Conservation (phyloP, 2,888 invertebrate species). For the Cremastinae sp. region DNA sequence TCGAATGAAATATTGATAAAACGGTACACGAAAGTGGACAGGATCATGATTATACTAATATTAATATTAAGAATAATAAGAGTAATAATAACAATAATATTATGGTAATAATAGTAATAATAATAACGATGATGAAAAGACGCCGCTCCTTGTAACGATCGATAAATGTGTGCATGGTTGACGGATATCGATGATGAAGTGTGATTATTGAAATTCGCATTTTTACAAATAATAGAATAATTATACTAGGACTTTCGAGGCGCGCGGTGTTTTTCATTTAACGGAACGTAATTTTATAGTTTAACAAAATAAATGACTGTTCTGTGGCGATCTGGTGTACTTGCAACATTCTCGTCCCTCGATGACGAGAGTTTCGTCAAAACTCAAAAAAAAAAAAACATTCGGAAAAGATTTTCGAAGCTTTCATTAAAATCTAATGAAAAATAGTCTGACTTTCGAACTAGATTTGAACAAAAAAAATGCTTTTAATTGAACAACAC, state of each 20-base stretch:
- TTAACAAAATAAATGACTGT: slow-evolving; percentile 35
- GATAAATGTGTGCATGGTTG: slow-evolving; percentile 46
- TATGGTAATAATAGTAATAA: slow-evolving; percentile 39
- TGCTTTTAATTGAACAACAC: no score
- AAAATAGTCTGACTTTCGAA: no score
- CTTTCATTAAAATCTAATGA: no score
- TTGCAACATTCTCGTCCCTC: no score
- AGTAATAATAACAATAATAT: slow-evolving; percentile 25
- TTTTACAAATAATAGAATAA: slow-evolving; percentile 71
- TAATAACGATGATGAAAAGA: slow-evolving; percentile 43
- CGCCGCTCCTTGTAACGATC: slow-evolving; percentile 43
- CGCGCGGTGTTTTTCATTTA: slow-evolving; percentile 60
- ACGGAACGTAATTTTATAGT: slow-evolving; percentile 31
- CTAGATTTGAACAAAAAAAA: no score
- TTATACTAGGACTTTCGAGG: slow-evolving; percentile 66
- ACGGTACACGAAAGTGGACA: slow-evolving; percentile 38
- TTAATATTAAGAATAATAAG: slow-evolving; percentile 38
- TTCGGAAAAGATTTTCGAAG: no score
- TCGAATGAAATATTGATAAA: slow-evolving; percentile 8
- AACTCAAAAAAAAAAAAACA: no score
- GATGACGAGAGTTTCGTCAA: no score
- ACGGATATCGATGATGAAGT: slow-evolving; percentile 59
- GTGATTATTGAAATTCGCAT: slow-evolving; percentile 67
- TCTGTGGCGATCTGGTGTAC: slow-evolving; percentile 45
- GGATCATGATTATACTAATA: slow-evolving; percentile 51